Evolutionary conservation across 2,113 vertebrate species (phyloP), one percentile per base, ranked within the genome.

Genomic region (Charina bottae): DNA sequence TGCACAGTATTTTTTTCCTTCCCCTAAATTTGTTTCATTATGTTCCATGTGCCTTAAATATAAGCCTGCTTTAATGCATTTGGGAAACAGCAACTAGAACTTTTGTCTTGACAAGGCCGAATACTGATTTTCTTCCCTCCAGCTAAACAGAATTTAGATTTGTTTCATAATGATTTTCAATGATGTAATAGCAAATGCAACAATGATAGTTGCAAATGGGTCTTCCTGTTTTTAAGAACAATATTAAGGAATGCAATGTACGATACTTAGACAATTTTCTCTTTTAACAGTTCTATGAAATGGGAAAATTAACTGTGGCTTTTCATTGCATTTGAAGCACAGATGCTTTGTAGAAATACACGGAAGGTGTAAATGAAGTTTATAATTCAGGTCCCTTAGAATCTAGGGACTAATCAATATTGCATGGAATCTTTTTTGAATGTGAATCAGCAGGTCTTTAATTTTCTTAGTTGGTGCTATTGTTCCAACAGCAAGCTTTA

Each of bases 391-490:
- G 92, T 91, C 95, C 95, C 95, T 95, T 89, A 92, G 93, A 91
- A 95, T 90, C 92, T 87, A 62, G 42, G 86, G 91, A 90, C 94
- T 93, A 95, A 94, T 85, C 87, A 78, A 64, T 85, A 58, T 85
- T 0, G 13, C 9, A 2, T 91, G 92, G 94, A 95, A 94, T 94
- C 89, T 95, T 96, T 95, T 91, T 93, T 94, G 94, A 90, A 89
- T 78, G 92, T 96, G 97, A 97, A 97, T 96, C 97, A 97, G 97
- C 96, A 97, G 94, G 92, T 94, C 94, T 97, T 96, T 95, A 96
- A 96, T 97, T 97, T 97, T 97, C 96, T 96, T 96, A 96, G 96
- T 96, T 97, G 96, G 94, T 94, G 95, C 96, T 64, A 96, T 95
- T 92, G 97, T 96, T 96, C 94, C 92, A 94, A 92, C 91, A 94